phyloP scores from a whole-genome alignment of 2,113 vertebrate species.

The Cyphomyrus discorhynchus region DNA sequence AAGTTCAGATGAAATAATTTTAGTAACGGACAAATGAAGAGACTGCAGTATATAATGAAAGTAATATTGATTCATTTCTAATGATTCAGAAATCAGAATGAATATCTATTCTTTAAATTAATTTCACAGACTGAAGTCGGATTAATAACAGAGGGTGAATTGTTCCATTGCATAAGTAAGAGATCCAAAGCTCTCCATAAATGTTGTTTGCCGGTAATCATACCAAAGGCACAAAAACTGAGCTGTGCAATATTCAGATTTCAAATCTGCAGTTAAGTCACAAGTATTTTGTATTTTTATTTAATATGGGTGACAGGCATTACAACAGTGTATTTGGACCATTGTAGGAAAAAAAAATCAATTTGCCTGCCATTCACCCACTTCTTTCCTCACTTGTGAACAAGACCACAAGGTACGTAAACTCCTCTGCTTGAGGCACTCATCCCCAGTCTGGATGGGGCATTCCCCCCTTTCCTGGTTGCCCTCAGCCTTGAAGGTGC shows the following conservation, averaged over 20 bases:
- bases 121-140: background rate
- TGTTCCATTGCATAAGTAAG: background rate
- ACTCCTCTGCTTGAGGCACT: background rate
- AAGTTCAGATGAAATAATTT: background rate
- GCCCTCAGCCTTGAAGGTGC: too few species aligned
- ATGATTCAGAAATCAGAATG: constrained; percentile 12
- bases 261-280: background rate
- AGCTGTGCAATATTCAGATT: background rate
- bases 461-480: too few species aligned
- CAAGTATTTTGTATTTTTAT: background rate
- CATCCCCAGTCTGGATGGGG: background rate
- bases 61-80: background rate
- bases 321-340: background rate
- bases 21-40: background rate
- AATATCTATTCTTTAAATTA: background rate
- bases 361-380: background rate
- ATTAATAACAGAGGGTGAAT: background rate
- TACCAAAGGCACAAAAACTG: background rate
- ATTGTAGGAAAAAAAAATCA: background rate
- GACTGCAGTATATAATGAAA: background rate
- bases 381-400: background rate
- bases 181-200: background rate
- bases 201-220: background rate
- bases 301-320: background rate
- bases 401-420: background rate